Evolutionary conservation across 2,113 vertebrate genomes (phyloP), one percentile per base, ranked within the genome.

Genomic region (Caretta caretta): DNA sequence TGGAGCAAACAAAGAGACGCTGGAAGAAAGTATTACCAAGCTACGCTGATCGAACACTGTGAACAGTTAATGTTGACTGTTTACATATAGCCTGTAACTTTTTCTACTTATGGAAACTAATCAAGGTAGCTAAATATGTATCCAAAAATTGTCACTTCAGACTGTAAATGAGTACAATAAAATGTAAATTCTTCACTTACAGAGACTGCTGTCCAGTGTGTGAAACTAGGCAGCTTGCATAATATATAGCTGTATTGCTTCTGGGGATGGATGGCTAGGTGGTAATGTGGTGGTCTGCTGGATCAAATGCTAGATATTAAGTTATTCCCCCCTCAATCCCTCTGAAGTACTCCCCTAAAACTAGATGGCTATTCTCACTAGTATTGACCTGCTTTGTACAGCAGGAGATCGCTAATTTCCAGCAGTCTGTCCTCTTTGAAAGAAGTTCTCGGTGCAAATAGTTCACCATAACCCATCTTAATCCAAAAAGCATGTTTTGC

Each of bases 1-100:
- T 89, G 98, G 98, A 82, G 98, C 98, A 89, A 98, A 99, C 97
- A 97, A 98, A 96, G 97, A 98, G 69, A 98, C 98, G 93, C 98
- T 99, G 96, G 98, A 98, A 97, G 97, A 98, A 80, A 98, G 95
- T 91, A 98, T 99, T 92, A 97, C 96, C 96, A 97, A 96, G 56
- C 95, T 97, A 38, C 56, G 96, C 83, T 98, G 93, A 97, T 93
- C 46, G 83, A 92, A 46, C 24, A 76, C 35, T 27, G 89, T 27
- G 89, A 95, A 86, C 86, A 90, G 83, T 72, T 38, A 91, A 80
- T 76, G 29, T 81, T 83, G 89, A 88, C 93, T 97, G 96, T 97
- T 96, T 96, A 97, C 96, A 95, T 96, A 89, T 89, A 96, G 91
- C 88, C 91, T 95, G 80, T 90, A 95, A 96, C 96, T 98, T 98